Evolutionary conservation across 2,113 vertebrate genomes (phyloP).

Genomic region (Lagopus muta): DNA sequence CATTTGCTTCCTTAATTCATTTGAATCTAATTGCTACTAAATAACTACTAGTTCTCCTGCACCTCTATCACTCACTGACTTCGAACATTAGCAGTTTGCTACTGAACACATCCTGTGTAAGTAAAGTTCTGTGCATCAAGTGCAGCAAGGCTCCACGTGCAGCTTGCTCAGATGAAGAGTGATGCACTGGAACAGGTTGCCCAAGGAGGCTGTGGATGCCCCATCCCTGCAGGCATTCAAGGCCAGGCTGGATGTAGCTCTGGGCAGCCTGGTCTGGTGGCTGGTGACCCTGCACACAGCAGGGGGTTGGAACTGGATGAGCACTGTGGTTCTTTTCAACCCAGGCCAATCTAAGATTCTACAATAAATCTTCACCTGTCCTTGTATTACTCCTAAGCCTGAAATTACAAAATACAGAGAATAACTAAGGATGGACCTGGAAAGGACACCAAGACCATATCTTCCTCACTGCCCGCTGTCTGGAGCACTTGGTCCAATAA

Average conservation of each 20-base stretch:
- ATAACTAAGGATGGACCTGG: neutral
- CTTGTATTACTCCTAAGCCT: neutral
- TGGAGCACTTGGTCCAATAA: no score
- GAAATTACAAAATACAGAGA: neutral
- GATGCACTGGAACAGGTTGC: no score
- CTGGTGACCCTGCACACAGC: no score
- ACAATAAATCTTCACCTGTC: neutral
- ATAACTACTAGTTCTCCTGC: neutral
- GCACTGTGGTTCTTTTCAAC: no score
- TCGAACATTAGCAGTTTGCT: fast-evolving
- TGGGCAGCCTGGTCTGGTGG: no score
- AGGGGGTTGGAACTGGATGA: no score
- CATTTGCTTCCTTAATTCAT: neutral
- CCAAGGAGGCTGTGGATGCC: no score
- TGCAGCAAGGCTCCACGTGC: neutral
- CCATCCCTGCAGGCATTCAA: no score
- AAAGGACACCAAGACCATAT: neutral
- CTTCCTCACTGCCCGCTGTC: neutral
- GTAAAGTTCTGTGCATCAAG: neutral
- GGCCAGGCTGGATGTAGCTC: no score
- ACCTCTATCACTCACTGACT: neutral
- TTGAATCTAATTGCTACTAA: neutral
- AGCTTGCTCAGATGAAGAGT: neutral
- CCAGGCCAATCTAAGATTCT: no score
- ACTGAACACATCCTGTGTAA: neutral